Conservation (phyloP, 2,797 vertebrate genomes). For the Sparus aurata region DNA sequence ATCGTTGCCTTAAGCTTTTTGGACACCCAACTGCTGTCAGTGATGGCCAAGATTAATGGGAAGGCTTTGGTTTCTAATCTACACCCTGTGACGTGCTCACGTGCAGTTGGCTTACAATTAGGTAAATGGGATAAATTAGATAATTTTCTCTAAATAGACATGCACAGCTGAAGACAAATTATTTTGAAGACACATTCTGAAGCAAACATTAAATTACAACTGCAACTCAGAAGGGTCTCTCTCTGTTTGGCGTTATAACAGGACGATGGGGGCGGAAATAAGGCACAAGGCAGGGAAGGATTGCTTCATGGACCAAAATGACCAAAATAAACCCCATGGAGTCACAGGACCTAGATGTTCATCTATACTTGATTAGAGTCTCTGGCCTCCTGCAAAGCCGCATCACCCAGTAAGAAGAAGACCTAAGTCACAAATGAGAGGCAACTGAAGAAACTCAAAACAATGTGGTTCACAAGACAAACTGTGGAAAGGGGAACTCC, state of each 20-base stretch:
- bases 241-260: not conserved
- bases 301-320: not conserved
- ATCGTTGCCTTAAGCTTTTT: constrained; percentile 46
- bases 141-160: not conserved
- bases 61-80: constrained; percentile 24
- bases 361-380: not conserved
- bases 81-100: constrained; percentile 9
- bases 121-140: not conserved
- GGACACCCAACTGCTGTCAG: constrained; percentile 30
- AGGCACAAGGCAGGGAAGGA: not conserved
- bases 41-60: constrained; percentile 14
- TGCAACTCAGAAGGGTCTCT: not conserved
- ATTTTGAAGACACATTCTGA: not conserved
- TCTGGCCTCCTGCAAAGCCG: not conserved
- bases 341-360: not conserved
- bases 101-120: constrained; percentile 6
- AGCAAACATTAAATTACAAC: not conserved
- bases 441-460: not conserved
- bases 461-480: not conserved
- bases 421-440: not conserved
- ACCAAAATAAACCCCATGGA: not conserved
- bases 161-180: not conserved
- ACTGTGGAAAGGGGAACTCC: not conserved
- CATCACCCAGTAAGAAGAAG: not conserved
- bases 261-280: not conserved